Evolutionary conservation across 53 echinoderm and acorn worm genomes (phyloP).

Genomic region (Apostichopus leukothele): DNA sequence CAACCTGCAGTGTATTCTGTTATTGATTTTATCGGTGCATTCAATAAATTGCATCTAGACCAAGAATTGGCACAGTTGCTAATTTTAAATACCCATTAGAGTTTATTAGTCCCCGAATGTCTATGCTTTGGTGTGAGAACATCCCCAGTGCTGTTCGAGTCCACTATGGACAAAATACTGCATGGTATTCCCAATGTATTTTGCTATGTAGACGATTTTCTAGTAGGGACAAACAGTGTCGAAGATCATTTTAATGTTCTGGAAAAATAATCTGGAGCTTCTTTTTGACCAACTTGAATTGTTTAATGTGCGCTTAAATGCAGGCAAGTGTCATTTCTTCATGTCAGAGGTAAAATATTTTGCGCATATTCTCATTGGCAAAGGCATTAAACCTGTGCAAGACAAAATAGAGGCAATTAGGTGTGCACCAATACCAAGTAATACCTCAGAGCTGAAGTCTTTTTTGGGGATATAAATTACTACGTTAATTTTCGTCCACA

Average conservation of each 20-base stretch:
- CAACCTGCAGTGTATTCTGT: constrained; percentile 43
- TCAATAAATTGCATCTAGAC: constrained; percentile 32
- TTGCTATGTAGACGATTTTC: constrained; percentile 48
- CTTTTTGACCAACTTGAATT: constrained; percentile 8
- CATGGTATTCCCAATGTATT: constrained; percentile 31
- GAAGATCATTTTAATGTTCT: constrained; percentile 5
- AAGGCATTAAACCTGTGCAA: constrained; percentile 35
- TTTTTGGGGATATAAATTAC: constrained; percentile 11
- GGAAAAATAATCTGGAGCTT: not conserved
- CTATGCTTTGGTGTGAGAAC: constrained; percentile 49
- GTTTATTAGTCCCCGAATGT: constrained; percentile 33
- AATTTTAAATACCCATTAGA: constrained; percentile 43
- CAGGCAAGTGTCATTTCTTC: constrained; percentile 29
- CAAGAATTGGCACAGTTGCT: constrained; percentile 23
- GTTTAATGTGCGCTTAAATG: constrained; percentile 36
- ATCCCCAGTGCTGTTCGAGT: constrained; percentile 46
- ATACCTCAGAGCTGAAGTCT: constrained; percentile 49
- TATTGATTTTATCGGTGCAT: constrained; percentile 39
- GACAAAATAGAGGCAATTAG: constrained; percentile 40
- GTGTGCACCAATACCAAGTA: constrained; percentile 23
- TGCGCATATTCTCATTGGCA: constrained; percentile 25
- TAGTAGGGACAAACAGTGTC: constrained; percentile 38
- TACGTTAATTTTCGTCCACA: not conserved
- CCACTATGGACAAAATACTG: constrained; percentile 1
- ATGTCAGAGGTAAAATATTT: constrained; percentile 21